Conservation (phyloP, 2,797 vertebrate genomes). For the Amblyopsis hoosieri region DNA sequence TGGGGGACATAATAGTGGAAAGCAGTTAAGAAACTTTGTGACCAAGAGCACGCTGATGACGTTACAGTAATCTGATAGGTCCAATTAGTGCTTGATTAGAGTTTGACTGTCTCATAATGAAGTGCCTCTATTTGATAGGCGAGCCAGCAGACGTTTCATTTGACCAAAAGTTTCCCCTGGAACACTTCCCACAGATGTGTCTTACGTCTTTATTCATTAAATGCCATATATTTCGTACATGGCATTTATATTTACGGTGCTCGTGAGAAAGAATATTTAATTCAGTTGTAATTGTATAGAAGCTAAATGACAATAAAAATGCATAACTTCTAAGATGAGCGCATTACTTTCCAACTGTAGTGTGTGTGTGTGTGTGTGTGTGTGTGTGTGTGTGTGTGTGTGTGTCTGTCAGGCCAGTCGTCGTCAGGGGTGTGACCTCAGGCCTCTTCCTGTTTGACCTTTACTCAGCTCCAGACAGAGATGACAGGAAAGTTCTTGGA, state of each 20-base stretch:
- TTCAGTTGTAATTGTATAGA: too few species aligned
- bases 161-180: too few species aligned
- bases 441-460: conserved; percentile 63
- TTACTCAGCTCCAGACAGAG: conserved; percentile 48
- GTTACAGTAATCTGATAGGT: conserved; percentile 60
- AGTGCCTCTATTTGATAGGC: conserved; percentile 26
- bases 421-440: conserved; percentile 40
- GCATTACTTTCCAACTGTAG: background rate
- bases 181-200: too few species aligned
- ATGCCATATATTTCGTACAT: too few species aligned
- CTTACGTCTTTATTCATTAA: too few species aligned
- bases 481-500: conserved; percentile 60
- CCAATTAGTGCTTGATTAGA: conserved; percentile 58
- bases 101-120: conserved; percentile 41
- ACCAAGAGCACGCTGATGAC: conserved; percentile 45
- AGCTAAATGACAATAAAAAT: too few species aligned
- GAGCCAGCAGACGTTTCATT: conserved; percentile 19
- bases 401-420: conserved; percentile 38
- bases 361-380: background rate
- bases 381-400: background rate
- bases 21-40: conserved; percentile 46
- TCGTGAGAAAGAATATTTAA: too few species aligned
- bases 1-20: conserved; percentile 58
- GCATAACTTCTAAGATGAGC: too few species aligned
- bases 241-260: too few species aligned